Conservation (phyloP, 2,888 invertebrate species). For the Tupiocoris notatus region DNA sequence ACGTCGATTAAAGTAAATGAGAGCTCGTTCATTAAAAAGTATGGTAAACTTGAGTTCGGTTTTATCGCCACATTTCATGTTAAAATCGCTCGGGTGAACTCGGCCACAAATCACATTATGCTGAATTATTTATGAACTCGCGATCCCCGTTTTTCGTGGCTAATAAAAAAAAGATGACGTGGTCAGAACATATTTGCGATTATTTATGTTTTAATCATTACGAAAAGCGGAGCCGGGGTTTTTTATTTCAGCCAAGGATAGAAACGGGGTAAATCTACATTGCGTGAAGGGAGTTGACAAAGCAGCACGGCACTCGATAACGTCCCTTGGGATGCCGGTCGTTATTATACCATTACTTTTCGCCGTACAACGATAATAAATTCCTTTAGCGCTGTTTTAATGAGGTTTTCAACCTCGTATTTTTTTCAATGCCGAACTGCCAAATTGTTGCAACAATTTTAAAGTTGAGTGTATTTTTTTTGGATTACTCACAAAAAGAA, state of each 20-base stretch:
- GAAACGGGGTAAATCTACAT: constrained; percentile 15
- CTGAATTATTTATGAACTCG: constrained; percentile 37
- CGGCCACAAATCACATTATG: constrained; percentile 33
- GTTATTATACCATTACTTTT: constrained; percentile 41
- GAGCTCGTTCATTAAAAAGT: constrained; percentile 36
- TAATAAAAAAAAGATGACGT: constrained; percentile 37
- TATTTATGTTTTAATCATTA: constrained; percentile 41
- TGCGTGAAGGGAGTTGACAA: constrained; percentile 35
- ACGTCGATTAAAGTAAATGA: constrained; percentile 39
- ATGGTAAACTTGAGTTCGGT: constrained; percentile 29
- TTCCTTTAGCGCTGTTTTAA: constrained; percentile 24
- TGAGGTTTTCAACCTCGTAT: not conserved
- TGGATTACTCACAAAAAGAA: too few species aligned
- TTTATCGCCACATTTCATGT: constrained; percentile 40
- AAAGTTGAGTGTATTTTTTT: too few species aligned
- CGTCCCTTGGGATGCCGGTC: not conserved
- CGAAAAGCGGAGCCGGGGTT: constrained; percentile 20
- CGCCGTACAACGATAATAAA: constrained; percentile 33
- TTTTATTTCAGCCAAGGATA: constrained; percentile 1
- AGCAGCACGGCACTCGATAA: not conserved
- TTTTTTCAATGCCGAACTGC: too few species aligned
- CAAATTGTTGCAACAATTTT: too few species aligned
- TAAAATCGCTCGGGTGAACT: constrained; percentile 30
- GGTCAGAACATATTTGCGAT: constrained; percentile 34
- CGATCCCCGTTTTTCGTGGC: not conserved